These are phyloP conservation scores for Drosophila elegans DNA, from an alignment of 1,140 invertebrate genomes.

Conservation along the genomic window DNA sequence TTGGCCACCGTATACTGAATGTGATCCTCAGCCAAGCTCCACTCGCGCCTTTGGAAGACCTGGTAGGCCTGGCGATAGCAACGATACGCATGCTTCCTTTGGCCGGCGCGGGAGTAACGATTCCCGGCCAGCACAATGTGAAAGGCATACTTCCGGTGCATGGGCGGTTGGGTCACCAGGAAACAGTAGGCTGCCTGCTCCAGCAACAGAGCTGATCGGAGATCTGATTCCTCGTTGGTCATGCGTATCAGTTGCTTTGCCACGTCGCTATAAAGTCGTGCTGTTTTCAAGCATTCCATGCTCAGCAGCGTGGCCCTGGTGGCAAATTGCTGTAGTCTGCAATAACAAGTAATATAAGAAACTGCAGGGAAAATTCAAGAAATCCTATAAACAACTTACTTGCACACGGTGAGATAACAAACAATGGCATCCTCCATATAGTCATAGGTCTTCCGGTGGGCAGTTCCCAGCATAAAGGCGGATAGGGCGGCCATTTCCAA, in stretches of 20 bases:
- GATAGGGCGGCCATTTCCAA: slow-evolving; percentile 97
- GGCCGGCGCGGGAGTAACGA: slow-evolving; percentile 95
- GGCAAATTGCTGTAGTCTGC: slow-evolving; percentile 94
- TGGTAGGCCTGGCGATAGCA: slow-evolving; percentile 97
- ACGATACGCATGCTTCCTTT: slow-evolving; percentile 94
- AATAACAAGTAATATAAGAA: slow-evolving; percentile 4
- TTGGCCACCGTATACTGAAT: slow-evolving; percentile 97
- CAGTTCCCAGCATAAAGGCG: slow-evolving; percentile 94
- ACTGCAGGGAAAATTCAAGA: no score
- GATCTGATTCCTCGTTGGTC: slow-evolving; percentile 97
- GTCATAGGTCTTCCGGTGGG: slow-evolving; percentile 91
- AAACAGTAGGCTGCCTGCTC: slow-evolving; percentile 98
- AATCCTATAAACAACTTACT: slow-evolving; percentile 85
- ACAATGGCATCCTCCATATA: slow-evolving; percentile 97
- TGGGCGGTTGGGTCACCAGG: slow-evolving; percentile 88
- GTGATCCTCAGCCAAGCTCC: slow-evolving; percentile 97
- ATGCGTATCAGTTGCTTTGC: slow-evolving; percentile 97
- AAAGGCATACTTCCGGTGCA: slow-evolving; percentile 98
- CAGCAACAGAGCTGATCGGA: slow-evolving; percentile 94
- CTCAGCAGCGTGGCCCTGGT: slow-evolving; percentile 95
- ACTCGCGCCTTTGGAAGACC: slow-evolving; percentile 90
- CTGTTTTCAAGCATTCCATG: slow-evolving; percentile 92
- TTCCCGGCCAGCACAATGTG: slow-evolving; percentile 98
- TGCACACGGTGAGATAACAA: slow-evolving; percentile 95
- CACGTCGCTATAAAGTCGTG: slow-evolving; percentile 92